Evolutionary conservation across 2,797 vertebrate species (phyloP), one percentile per base, ranked within the genome.

Genomic region (Heteromormyrus szaboi): DNA sequence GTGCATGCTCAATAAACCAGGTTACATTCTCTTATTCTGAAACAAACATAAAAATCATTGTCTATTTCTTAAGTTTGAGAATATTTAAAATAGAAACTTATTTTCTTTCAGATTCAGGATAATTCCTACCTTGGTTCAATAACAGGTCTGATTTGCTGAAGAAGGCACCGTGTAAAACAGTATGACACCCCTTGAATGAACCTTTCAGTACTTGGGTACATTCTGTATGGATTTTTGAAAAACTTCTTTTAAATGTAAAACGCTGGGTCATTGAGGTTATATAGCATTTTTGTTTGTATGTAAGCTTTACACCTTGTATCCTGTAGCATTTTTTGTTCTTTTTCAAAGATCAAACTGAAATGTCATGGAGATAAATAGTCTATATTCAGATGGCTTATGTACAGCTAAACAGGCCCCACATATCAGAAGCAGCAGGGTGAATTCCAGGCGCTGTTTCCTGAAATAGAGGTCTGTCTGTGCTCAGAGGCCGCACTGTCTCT

Each of bases 41-140:
- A 41, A 6, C 68, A 41, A 76, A 19, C 33, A 76, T 76, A 19
- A 83, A 83, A 48, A 3, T 41, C 37, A 81, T 19, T n/a, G 14
- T 81, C 41, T 22, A 41, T 46, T 81, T 46, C 19, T 46, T 46
- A n/a, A 14, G 9, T 50, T 22, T 84, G 46, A 50, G 44, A 46
- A 50, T 25, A 46, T 84, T n/a, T 84, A 46, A 84, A 84, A 50
- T 22, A 50, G 19, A 84, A 22, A 84, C n/a, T n/a, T 65, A 37
- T 46, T 62, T 46, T 87, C 41, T 87, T 87, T 44, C 54, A 65
- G 56, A 62, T 87, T 87, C 86, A 87, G 50, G 85, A 37, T 86
- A 37, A 54, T 56, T 14, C 33, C 25, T 86, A 37, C 25, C 29
- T 53, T 53, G 50, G 53, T 37, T 25, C 85, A 54, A 25, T 56